Conservation (phyloP, 2,888 invertebrate species). For the Aphodius granarius region DNA sequence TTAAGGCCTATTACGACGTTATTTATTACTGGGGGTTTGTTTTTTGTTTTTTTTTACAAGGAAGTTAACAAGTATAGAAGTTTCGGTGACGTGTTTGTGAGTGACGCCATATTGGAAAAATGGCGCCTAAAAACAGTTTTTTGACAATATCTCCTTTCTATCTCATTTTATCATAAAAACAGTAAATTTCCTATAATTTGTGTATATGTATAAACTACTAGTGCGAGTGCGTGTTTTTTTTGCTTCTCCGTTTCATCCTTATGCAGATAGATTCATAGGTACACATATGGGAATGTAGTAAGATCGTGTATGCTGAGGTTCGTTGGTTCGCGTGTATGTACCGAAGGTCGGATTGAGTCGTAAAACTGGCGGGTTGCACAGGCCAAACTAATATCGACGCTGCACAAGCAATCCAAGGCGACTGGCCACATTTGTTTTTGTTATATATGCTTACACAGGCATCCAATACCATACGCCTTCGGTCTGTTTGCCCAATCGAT, state of each 20-base stretch:
- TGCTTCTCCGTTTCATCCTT: background rate
- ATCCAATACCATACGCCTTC: slow-evolving; percentile 43
- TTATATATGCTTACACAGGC: slow-evolving; percentile 48
- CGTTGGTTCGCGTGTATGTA: slow-evolving; percentile 15
- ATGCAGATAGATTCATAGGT: background rate
- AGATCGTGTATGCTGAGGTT: background rate
- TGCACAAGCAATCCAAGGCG: slow-evolving; percentile 48
- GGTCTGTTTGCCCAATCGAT: slow-evolving; percentile 48
- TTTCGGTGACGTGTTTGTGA: too few species aligned
- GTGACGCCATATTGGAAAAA: too few species aligned
- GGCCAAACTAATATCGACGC: slow-evolving; percentile 44
- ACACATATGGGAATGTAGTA: background rate
- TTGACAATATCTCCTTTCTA: too few species aligned
- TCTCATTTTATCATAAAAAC: too few species aligned
- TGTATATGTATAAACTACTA: too few species aligned
- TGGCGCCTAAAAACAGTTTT: too few species aligned
- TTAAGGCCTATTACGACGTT: background rate
- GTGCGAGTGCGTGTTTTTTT: too few species aligned
- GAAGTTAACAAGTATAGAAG: background rate
- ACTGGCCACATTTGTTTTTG: slow-evolving; percentile 49
- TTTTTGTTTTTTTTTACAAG: background rate
- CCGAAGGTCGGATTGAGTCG: slow-evolving; percentile 30
- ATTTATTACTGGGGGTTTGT: background rate
- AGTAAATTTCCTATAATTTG: too few species aligned
- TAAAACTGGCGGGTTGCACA: slow-evolving; percentile 35